Evolutionary conservation across 2,113 vertebrate genomes (phyloP), one percentile per base, ranked within the genome.

Genomic region (Aramus guarauna): DNA sequence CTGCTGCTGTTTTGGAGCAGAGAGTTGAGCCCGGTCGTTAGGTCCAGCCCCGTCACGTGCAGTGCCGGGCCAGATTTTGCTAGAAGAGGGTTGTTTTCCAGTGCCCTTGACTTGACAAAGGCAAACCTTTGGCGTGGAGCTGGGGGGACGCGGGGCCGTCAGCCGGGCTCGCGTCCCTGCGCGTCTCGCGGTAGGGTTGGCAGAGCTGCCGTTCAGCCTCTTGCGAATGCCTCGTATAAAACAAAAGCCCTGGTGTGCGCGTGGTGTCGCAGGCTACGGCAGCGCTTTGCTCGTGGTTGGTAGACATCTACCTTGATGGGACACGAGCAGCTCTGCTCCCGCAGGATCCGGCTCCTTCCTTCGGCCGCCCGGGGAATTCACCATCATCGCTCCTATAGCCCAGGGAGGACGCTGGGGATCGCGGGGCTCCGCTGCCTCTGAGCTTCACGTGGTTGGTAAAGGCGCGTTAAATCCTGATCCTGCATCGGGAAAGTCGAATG

Each of bases 131-230:
- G 59, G 52, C 1, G 6, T 45, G 66, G 77, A n/a, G 66, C n/a
- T 23, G 59, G 32, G 52, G 45, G 37, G 7, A 30, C 10, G 4
- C 4, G 1, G 24, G 45, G 29, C 59, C 17, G 17, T 39, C 19
- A 34, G 34, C 58, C 0, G 1, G 26, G 32, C 39, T 60, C 4
- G 12, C 1, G 1, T 50, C 36, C 2, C 53, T 11, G 1, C 4
- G 2, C 30, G 3, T n/a, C 45, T 43, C 2, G 2, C 5, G 23
- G 15, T 18, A 6, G 21, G 45, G 2, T 13, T 17, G 48, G 30
- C 11, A 12, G 48, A 69, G 68, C 27, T 55, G 23, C 39, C 2
- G 0, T 11, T 66, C 4, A 71, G 18, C 34, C 18, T 50, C 32
- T 52, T 69, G 62, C 5, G 3, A 39, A 32, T 5, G 8, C 20